These are phyloP conservation scores for Drosophila multiciliata DNA, from an alignment of 2,888 invertebrate genomes.

Conservation along the genomic window DNA sequence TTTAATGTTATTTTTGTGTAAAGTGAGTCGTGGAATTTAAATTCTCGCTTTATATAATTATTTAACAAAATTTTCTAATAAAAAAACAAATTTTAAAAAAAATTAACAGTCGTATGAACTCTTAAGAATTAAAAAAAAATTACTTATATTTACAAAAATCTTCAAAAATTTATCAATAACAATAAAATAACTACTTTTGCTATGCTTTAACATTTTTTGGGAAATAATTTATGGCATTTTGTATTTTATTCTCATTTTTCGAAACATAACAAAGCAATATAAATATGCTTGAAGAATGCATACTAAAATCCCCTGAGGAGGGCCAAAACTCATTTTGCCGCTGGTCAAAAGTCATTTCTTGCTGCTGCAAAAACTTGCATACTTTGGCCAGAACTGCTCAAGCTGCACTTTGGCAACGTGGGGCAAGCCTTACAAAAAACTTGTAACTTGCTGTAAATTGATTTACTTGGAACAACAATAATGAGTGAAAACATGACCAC, in stretches of 20 bases:
- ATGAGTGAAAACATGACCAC: slow-evolving; percentile 64
- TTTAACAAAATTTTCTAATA: neutral
- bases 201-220: neutral
- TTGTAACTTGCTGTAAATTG: slow-evolving; percentile 67
- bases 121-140: neutral
- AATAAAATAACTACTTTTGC: neutral
- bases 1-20: neutral
- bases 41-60: neutral
- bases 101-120: neutral
- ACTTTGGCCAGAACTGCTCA: slow-evolving; percentile 30
- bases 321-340: slow-evolving; percentile 24
- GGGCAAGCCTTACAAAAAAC: slow-evolving; percentile 65
- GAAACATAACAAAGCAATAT: neutral
- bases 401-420: slow-evolving; percentile 46
- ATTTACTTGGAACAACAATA: slow-evolving; percentile 71
- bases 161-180: neutral
- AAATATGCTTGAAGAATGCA: neutral
- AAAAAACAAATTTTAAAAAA: neutral
- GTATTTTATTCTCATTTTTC: neutral
- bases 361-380: slow-evolving; percentile 19
- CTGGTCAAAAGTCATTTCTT: slow-evolving; percentile 40
- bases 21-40: neutral
- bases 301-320: slow-evolving; percentile 7
- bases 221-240: neutral
- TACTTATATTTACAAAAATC: neutral